Percentiles rank a stretch among this genome's conserved stretches.
Evolutionary conservation across 2,888 invertebrate species (phyloP).

Genomic region (Scaptomyza tumidula): DNA sequence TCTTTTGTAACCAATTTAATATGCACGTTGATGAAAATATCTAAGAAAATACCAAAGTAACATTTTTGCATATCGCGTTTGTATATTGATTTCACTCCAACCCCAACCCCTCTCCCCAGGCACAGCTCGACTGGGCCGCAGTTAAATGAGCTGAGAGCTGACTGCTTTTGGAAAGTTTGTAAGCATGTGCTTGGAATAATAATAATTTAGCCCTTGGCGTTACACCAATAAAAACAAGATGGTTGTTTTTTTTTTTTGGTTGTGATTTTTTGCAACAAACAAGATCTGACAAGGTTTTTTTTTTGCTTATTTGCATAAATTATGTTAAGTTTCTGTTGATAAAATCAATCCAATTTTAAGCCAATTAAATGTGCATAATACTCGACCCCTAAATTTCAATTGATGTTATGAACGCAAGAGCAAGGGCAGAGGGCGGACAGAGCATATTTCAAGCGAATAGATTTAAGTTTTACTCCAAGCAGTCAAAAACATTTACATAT

Average conservation of each 20-base stretch:
- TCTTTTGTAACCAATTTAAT: slow-evolving; percentile 26
- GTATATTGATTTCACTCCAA: slow-evolving; percentile 38
- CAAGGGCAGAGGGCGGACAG: neutral
- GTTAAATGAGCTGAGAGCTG: slow-evolving; percentile 45
- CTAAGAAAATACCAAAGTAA: slow-evolving; percentile 36
- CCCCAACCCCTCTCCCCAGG: neutral
- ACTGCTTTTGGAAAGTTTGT: slow-evolving; percentile 1
- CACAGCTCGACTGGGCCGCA: neutral
- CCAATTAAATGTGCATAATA: slow-evolving; percentile 45
- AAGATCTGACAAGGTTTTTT: slow-evolving; percentile 37
- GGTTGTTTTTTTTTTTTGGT: neutral
- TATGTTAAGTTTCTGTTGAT: slow-evolving; percentile 34
- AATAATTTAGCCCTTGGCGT: slow-evolving; percentile 31
- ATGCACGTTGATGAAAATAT: slow-evolving; percentile 32
- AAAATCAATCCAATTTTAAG: slow-evolving; percentile 30
- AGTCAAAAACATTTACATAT: slow-evolving; percentile 50
- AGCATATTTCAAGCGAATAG: slow-evolving; percentile 1
- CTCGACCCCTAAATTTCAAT: neutral
- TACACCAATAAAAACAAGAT: slow-evolving; percentile 14
- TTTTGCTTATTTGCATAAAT: slow-evolving; percentile 49
- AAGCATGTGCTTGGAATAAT: slow-evolving; percentile 47
- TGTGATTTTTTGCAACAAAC: slow-evolving; percentile 25
- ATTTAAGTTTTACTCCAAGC: slow-evolving; percentile 32
- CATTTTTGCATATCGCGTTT: slow-evolving; percentile 32
- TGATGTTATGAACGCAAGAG: neutral